Evolutionary conservation across 2,113 vertebrate species (phyloP), one percentile per base, ranked within the genome.

Genomic region (Mobula hypostoma): DNA sequence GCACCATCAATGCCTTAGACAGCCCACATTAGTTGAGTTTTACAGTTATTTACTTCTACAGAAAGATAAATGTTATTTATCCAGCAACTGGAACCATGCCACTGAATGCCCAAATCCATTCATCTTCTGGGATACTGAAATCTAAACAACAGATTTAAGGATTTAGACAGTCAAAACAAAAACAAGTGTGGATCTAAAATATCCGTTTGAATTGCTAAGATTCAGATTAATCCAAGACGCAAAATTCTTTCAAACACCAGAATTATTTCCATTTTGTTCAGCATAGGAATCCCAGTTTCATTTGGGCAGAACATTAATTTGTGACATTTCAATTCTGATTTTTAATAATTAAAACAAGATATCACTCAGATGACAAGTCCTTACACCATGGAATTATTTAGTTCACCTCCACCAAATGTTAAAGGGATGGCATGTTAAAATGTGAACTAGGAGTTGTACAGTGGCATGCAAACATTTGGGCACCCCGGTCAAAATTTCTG

Each of bases 151-250:
- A 77, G 27, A 77, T 77, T n/a, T 83, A 83, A 56, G 80, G 3
- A 19, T 83, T 83, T 40, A 83, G 58, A 83, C 40, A 83, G 15
- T 83, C 80, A 83, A 83, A 83, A 40, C 36, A 91, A 70, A 70
- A 61, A 58, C 0, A 15, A 68, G 12, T 40, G 6, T 91, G 63
- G 17, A 36, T 68, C 0, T 32, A 19, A 68, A 17, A 48, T 82
- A 77, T n/a, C 27, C 9, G 32, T 40, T 82, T 21, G 79, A 82
- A 82, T 29, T 40, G 36, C 79, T 82, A 82, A 77, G 76, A 77
- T 77, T 77, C 32, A 91, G 87, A 68, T 91, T 68, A 91, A 68
- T 11, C 63, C 6, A 66, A 66, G 61, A 36, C 29, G 32, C n/a
- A n/a, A 24, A 6, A 24, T 0, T 29, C 5, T 14, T 19, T 21